Conservation (phyloP, 2,113 vertebrate genomes). For the Sphyrna mokarran region DNA sequence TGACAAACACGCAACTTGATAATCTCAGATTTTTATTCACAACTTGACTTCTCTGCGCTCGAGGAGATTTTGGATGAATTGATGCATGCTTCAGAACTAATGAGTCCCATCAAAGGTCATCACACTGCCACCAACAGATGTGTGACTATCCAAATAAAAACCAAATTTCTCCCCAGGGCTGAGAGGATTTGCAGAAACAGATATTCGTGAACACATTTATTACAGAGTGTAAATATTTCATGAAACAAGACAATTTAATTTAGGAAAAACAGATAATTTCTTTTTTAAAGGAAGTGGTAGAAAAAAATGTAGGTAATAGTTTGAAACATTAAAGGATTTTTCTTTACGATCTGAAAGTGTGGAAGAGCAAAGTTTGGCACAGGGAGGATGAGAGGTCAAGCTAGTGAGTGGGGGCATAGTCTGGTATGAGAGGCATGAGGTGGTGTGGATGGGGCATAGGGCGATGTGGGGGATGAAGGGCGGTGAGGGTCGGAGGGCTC, state of each 20-base stretch:
- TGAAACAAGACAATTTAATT: not conserved
- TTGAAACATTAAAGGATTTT: not conserved
- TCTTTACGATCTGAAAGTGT: not conserved
- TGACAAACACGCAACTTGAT: not conserved
- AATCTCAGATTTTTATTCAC: not conserved
- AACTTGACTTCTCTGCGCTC: not conserved
- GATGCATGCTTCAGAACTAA: not conserved
- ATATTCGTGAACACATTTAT: not conserved
- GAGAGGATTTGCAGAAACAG: not conserved
- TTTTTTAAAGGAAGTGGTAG: not conserved
- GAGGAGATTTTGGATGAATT: not conserved
- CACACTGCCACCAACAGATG: not conserved
- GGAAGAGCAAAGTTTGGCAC: not conserved
- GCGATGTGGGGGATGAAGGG: too few relatives aligned
- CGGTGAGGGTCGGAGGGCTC: too few relatives aligned
- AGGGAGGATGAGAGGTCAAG: too few relatives aligned
- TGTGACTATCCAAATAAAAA: not conserved
- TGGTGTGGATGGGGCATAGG: too few relatives aligned
- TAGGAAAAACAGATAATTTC: not conserved
- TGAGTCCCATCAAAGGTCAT: not conserved
- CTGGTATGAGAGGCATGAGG: too few relatives aligned
- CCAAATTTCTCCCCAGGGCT: not conserved
- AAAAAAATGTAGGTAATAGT: not conserved
- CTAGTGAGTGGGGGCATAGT: too few relatives aligned
- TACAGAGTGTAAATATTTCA: not conserved